These are phyloP conservation scores for Ceriagrion tenellum DNA, from an alignment of 2,888 invertebrate species.

Conservation along the genomic window DNA sequence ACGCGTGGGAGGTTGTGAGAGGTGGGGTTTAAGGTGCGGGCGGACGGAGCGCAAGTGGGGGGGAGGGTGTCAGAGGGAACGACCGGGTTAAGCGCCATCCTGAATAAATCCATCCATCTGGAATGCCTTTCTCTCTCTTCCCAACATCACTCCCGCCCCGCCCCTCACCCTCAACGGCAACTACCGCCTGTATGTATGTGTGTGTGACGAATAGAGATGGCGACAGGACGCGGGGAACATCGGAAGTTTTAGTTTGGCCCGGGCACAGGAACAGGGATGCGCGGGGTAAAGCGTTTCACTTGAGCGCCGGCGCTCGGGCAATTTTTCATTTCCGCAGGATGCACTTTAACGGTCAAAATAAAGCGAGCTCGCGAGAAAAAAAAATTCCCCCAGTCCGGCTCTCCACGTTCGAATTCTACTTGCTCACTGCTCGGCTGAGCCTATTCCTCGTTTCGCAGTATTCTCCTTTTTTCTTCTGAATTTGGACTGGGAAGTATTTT, in stretches of 20 bases:
- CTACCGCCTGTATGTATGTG: too few species aligned
- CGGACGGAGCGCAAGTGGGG: background rate
- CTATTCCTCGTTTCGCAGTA: background rate
- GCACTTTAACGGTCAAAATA: slow-evolving; percentile 31
- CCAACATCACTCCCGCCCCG: background rate
- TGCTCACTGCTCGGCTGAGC: background rate
- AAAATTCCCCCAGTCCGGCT: background rate
- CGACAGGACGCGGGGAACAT: slow-evolving; percentile 35
- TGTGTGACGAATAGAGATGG: slow-evolving; percentile 15
- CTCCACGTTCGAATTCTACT: background rate
- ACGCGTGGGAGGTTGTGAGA: background rate
- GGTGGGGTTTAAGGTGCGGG: background rate
- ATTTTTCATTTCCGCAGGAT: slow-evolving; percentile 36
- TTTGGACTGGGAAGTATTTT: background rate
- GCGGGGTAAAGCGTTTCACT: slow-evolving; percentile 34
- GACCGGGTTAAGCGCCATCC: slow-evolving; percentile 7
- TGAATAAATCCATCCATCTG: slow-evolving; percentile 36
- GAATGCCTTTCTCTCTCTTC: background rate
- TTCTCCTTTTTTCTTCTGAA: background rate
- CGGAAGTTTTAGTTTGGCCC: slow-evolving; percentile 32
- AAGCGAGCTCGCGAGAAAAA: background rate
- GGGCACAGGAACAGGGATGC: slow-evolving; percentile 1
- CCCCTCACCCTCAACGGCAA: background rate
- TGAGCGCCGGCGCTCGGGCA: background rate
- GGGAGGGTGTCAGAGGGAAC: background rate